Conservation (phyloP, 2,797 vertebrate genomes). For the Eulemur albifrons region DNA sequence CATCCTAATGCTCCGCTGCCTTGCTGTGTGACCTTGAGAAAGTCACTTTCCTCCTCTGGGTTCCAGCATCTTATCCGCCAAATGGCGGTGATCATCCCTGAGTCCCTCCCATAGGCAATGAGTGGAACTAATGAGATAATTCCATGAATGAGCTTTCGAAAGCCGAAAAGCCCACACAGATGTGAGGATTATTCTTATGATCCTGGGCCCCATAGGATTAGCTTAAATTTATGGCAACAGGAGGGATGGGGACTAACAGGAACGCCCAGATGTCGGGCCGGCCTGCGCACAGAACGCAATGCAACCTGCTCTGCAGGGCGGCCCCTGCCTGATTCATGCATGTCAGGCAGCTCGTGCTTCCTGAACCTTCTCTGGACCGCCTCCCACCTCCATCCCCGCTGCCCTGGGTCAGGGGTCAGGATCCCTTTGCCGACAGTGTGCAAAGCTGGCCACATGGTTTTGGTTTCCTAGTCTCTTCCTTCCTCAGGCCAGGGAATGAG, state of each 20-base stretch:
- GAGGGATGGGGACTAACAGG: not conserved
- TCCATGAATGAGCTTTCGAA: conserved; percentile 65
- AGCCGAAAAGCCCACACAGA: conserved; percentile 74
- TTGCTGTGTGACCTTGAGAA: conserved; percentile 59
- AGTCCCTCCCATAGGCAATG: not conserved
- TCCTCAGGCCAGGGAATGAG: not conserved
- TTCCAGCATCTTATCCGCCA: conserved; percentile 33
- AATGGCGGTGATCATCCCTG: not conserved
- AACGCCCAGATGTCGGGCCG: conserved; percentile 62
- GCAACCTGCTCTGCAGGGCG: conserved; percentile 24
- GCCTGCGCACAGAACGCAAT: not conserved
- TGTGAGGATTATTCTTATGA: conserved; percentile 73
- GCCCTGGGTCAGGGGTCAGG: not conserved
- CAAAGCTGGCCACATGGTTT: not conserved
- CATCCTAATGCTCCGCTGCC: not conserved
- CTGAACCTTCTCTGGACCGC: not conserved
- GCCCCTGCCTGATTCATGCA: not conserved
- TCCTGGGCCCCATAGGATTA: conserved; percentile 61
- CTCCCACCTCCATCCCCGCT: not conserved
- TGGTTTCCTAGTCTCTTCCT: not conserved
- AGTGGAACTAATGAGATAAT: conserved; percentile 72
- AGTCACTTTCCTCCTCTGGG: conserved; percentile 45
- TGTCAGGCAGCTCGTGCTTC: not conserved
- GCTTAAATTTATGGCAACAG: conserved; percentile 64
- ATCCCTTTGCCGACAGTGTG: not conserved